Base-by-base conservation (phyloP, 2,113 vertebrate species). In the Elephas maximus region DNA sequence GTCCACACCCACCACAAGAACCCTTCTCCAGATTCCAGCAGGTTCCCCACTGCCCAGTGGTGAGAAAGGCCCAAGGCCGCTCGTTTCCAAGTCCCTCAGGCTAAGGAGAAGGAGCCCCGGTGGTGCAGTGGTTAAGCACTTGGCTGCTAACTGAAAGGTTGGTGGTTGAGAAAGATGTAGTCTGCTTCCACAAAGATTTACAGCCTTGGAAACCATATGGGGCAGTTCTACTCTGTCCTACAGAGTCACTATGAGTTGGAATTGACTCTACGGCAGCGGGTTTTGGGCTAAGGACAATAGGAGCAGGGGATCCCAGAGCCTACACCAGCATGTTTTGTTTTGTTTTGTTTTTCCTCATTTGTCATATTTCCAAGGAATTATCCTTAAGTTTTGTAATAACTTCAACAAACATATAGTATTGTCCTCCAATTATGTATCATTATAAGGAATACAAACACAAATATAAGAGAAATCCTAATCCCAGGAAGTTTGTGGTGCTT, bases 371-470 rank as follows among this genome's bases (percentile, higher is more conserved):
- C 57, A 93, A n/a, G 63, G 17, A 86, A 18, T 17, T 67, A 41
- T 21, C 91, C 73, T 82, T 78, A 78, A 67, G 4, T 81, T 88
- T 48, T 85, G 0, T 89, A 65, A 82, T 69, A 78, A 76, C 85
- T 30, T 81, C 91, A 86, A 73, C 20, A 91, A 45, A 37, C 10
- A 41, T n/a, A 57, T n/a, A 57, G 1, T 67, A 81, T 63, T 81
- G 7, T 91, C 89, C 62, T 67, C 30, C 5, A 15, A n/a, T 57
- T 73, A 24, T 60, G 26, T 65, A 2, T n/a, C 33, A 3, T 48
- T 21, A 80, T 23, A 30, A 81, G 20, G 53, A 94, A 74, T 24
- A 12, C 87, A 96, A 87, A 89, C 6, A 85, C 63, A 93, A 95
- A 69, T 44, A 10, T 57, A 69, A 73, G 44, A 62, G 18, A 86